Evolutionary conservation across 2,113 vertebrate genomes (phyloP).

Genomic region (Corydoras maculifer): DNA sequence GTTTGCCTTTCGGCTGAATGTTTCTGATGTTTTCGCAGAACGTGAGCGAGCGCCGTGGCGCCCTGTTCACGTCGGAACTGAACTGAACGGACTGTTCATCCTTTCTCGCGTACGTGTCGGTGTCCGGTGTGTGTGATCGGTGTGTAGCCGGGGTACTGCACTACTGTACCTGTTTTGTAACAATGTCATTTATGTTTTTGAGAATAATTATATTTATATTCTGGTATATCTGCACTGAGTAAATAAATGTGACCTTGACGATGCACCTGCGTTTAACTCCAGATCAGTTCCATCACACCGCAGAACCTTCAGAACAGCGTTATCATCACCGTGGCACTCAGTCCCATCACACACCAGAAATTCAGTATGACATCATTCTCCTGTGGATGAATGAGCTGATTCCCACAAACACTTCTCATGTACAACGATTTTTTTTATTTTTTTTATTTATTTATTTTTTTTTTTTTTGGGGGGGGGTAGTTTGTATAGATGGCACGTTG

Average conservation of each 20-base stretch:
- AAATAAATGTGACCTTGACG: slow-evolving; percentile 61
- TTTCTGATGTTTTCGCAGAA: slow-evolving; percentile 22
- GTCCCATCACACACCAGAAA: no score
- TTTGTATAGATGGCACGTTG: no score
- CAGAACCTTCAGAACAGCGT: no score
- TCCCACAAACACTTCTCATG: no score
- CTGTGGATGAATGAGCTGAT: no score
- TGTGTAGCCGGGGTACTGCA: slow-evolving; percentile 44
- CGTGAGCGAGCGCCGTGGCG: not conserved
- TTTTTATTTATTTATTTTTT: no score
- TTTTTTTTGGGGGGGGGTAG: no score
- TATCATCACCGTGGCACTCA: no score
- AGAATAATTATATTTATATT: slow-evolving; percentile 50
- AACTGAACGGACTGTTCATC: slow-evolving; percentile 14
- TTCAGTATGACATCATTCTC: no score
- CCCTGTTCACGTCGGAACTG: slow-evolving; percentile 6
- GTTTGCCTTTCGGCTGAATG: slow-evolving; percentile 23
- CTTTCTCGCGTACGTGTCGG: not conserved
- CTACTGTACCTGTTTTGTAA: slow-evolving; percentile 42
- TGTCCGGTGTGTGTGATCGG: slow-evolving; percentile 16
- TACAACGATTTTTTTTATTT: no score
- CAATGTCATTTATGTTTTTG: slow-evolving; percentile 36
- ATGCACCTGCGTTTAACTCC: no score
- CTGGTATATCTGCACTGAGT: slow-evolving; percentile 54
- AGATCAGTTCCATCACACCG: no score